Evolutionary conservation across 92 coral and sea anemone species (phyloP), one percentile per base, ranked within the genome.

Genomic region (Scolanthus callimorphus): DNA sequence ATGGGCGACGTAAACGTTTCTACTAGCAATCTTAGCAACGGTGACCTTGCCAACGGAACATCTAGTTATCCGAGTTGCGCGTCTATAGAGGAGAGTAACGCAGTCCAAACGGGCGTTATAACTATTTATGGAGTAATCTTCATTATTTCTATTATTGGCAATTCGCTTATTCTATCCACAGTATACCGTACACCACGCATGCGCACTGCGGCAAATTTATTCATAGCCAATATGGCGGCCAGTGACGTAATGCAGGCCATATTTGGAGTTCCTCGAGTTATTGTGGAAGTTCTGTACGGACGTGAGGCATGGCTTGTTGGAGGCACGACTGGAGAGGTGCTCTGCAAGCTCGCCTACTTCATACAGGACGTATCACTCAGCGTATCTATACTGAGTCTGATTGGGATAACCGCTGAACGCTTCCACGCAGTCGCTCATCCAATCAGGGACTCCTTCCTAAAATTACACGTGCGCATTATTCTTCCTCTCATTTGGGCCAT

Each of bases 331-430:
- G 89, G 95, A 0, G 66, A 17, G 8, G 38, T 86, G 28, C 57
- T 69, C 25, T 86, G 95, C 70, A 86, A 73, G 52, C 28, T 86
- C 22, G 89, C 54, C 2, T 64, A 82, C 9, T 82, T 77, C 41
- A 51, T 74, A 0, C 67, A 71, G 45, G 89, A 86, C 25, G 71
- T 74, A 4, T 86, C 95, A 11, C 79, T 80, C 2, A 72, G 85
- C 20, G 95, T 86, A 23, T 86, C 95, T 0, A 48, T 77, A 4
- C 49, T 77, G 3, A 86, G 85, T n/a, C 56, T 82, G 48, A 59
- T 82, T 20, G 55, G 67, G 10, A 72, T 86, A 20, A 82, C 85
- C 0, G 73, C 69, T 20, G 89, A 86, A 27, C 60, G 82, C n/a
- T 77, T 86, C 59, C 67, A 74, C 45, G 80, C 81, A 0, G 82